Base-by-base conservation (phyloP, 2,113 vertebrate species). In the Merops nubicus region DNA sequence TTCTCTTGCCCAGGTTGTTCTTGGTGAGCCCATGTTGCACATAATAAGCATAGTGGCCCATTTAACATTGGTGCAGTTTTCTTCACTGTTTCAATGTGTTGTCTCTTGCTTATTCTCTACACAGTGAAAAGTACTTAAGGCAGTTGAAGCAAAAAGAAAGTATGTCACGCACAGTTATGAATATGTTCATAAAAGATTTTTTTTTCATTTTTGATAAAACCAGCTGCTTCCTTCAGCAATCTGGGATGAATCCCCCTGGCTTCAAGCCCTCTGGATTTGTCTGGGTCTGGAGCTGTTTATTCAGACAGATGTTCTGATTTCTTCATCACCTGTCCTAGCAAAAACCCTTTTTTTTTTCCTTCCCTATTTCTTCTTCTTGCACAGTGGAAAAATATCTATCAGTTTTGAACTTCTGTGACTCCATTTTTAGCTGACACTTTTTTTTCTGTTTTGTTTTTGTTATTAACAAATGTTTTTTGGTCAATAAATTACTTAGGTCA, bases 241-340 rank as follows among this genome's bases (percentile, higher is more conserved):
- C 68, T 95, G 85, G 75, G 79, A 81, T 50, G 18, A 80, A 89
- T 94, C 69, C 62, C 9, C 2, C 33, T 80, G 91, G 59, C 89
- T 93, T 34, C 1, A 1, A 88, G 67, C n/a, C 72, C 1, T 21
- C 43, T 79, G 31, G 43, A 86, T 88, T 51, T 88, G 59, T 90
- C 88, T 93, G 81, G 48, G 91, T 92, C 59, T 77, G 87, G 80
- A 88, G 62, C 82, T 97, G 70, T 87, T 96, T 96, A 34, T 88
- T 92, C 77, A 97, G 72, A 91, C 48, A 56, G 70, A 70, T 88
- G 34, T 85, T 94, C 74, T 91, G 82, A 89, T 86, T 96, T 93
- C 92, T 94, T 94, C 34, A 93, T 89, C 81, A 95, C 94, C 92
- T 96, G 79, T 96, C 65, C 67, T 96, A 68, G 88, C 88, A 95